Conservation (phyloP, 2,888 invertebrate genomes). For the Phaonia tiefii region DNA sequence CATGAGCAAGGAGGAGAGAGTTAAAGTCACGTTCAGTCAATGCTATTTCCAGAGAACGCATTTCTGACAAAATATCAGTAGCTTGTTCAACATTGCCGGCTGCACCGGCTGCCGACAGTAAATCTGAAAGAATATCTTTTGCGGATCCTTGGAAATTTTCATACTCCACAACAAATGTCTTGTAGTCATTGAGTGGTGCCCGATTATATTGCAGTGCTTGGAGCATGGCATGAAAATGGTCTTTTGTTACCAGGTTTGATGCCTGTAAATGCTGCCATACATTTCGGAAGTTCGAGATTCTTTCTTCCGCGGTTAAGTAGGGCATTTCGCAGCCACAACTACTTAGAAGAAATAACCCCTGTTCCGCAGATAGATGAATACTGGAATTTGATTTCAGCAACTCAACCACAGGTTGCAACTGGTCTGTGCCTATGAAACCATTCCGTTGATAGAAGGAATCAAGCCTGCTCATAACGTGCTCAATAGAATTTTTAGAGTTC, state of each 20-base stretch:
- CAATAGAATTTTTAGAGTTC: conserved; percentile 47
- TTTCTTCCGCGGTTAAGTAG: conserved; percentile 80
- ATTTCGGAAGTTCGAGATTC: conserved; percentile 82
- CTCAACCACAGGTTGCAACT: conserved; percentile 71
- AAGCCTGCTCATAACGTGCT: conserved; percentile 69
- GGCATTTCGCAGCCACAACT: conserved; percentile 82
- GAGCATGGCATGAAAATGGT: conserved; percentile 82
- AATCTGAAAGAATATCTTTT: conserved; percentile 82
- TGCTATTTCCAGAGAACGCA: conserved; percentile 82
- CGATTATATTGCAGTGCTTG: conserved; percentile 84
- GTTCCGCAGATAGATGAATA: conserved; percentile 63
- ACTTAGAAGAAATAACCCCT: conserved; percentile 80
- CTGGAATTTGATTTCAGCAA: conserved; percentile 65
- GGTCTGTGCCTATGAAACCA: conserved; percentile 69
- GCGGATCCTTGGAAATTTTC: conserved; percentile 52
- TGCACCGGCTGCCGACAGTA: conserved; percentile 83
- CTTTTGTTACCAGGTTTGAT: conserved; percentile 72
- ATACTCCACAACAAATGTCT: conserved; percentile 77
- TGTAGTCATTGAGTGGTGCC: conserved; percentile 78
- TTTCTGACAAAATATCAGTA: conserved; percentile 82
- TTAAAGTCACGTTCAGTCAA: conserved; percentile 84
- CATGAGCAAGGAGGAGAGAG: conserved; percentile 83
- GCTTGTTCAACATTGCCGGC: conserved; percentile 83
- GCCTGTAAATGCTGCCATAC: conserved; percentile 82
- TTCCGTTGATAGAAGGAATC: conserved; percentile 71